phyloP scores from a whole-genome alignment of 2,888 invertebrate genomes.

The Tenodera sinensis region DNA sequence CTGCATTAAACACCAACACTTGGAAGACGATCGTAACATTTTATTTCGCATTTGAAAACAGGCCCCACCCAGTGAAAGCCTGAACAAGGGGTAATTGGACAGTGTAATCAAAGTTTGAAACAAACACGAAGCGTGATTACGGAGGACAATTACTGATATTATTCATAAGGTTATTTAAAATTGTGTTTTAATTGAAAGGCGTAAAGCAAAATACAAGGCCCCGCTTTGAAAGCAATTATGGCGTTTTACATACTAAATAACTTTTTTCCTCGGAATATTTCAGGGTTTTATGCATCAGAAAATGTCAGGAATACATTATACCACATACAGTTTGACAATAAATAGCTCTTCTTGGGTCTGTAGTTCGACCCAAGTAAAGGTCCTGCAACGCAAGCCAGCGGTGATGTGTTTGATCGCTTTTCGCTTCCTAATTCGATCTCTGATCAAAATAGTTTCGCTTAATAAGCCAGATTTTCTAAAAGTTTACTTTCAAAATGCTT shows the following conservation, averaged over 20 bases:
- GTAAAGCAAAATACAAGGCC: neutral
- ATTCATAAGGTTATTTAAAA: neutral
- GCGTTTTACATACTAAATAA: neutral
- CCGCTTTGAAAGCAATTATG: neutral
- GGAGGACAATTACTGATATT: neutral
- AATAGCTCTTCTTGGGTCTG: neutral
- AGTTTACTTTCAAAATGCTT: too few relatives aligned
- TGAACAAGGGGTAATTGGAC: neutral
- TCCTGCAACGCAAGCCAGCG: too few relatives aligned
- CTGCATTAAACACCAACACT: neutral
- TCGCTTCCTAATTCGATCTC: too few relatives aligned
- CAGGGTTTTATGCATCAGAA: neutral
- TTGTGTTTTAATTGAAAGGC: neutral
- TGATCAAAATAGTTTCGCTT: too few relatives aligned
- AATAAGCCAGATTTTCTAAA: too few relatives aligned
- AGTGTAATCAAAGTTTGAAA: neutral
- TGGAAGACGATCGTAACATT: neutral
- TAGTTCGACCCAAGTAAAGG: neutral
- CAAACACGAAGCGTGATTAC: neutral
- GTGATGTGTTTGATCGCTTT: too few relatives aligned
- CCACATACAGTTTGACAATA: neutral
- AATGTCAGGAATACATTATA: neutral
- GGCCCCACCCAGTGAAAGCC: neutral
- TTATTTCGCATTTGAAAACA: neutral
- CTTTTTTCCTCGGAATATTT: neutral